Evolutionary conservation across 2,888 invertebrate species (phyloP).

Genomic region (Apotomis betuletana): DNA sequence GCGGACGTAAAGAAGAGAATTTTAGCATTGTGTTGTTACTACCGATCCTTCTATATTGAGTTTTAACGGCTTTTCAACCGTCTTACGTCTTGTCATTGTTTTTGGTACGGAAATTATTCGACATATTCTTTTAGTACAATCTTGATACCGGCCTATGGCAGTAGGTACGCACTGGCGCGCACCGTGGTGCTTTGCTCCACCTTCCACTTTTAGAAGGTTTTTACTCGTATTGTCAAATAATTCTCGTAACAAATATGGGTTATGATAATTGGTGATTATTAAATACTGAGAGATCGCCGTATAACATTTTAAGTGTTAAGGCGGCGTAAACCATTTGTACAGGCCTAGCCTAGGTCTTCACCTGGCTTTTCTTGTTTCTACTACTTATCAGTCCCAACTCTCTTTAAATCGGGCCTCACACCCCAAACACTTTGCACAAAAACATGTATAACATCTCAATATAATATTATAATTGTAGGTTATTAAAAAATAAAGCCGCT

Average conservation of each 20-base stretch:
- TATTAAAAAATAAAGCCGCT: conserved; percentile 80
- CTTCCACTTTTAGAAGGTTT: no score
- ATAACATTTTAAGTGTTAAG: conserved; percentile 80
- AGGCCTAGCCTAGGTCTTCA: conserved; percentile 67
- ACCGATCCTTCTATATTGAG: no score
- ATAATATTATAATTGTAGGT: conserved; percentile 78
- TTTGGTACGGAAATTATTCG: no score
- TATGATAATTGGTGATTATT: conserved; percentile 20
- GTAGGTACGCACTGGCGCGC: no score
- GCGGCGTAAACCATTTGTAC: conserved; percentile 83
- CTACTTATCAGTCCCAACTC: conserved; percentile 81
- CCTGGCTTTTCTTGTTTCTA: conserved; percentile 54
- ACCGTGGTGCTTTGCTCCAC: no score
- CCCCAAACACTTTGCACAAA: conserved; percentile 80
- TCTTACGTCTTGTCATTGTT: background rate
- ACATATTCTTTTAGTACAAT: no score
- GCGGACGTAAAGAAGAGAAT: no score
- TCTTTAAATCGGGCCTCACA: conserved; percentile 70
- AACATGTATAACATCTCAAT: conserved; percentile 82
- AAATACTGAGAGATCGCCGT: conserved; percentile 64
- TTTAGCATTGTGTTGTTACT: no score
- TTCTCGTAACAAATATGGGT: background rate
- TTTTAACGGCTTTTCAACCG: no score
- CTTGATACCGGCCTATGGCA: no score
- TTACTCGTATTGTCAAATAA: no score